phyloP scores from a whole-genome alignment of 2,888 invertebrate genomes.

The Melanchra persicariae region DNA sequence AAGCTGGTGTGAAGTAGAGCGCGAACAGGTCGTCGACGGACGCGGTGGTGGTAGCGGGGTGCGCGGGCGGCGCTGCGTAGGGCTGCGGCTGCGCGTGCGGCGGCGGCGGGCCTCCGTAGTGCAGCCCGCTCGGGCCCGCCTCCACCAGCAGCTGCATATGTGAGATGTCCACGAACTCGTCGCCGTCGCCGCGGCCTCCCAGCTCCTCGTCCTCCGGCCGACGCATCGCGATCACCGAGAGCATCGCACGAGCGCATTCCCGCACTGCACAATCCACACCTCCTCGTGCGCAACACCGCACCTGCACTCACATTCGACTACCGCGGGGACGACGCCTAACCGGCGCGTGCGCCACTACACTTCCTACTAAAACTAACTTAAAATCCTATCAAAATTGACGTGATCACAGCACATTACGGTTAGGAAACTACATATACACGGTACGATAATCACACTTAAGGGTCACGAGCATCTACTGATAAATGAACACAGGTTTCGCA shows the following conservation, averaged over 20 bases:
- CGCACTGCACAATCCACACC: conserved; percentile 82
- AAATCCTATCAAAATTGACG: conserved; percentile 84
- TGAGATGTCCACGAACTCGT: conserved; percentile 96
- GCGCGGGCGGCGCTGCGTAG: conserved; percentile 78
- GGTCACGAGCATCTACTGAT: conserved; percentile 83
- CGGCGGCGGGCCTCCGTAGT: conserved; percentile 87
- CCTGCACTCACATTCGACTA: conserved; percentile 74
- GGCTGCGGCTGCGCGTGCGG: conserved; percentile 87
- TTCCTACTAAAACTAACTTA: conserved; percentile 78
- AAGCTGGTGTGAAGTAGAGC: conserved; percentile 93
- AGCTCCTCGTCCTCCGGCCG: conserved; percentile 93
- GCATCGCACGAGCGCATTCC: conserved; percentile 90
- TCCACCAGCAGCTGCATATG: conserved; percentile 95
- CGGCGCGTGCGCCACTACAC: conserved; percentile 72
- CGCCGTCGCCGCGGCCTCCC: conserved; percentile 89
- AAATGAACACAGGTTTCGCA: conserved; percentile 90
- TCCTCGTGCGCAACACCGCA: conserved; percentile 73
- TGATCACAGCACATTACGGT: conserved; percentile 88
- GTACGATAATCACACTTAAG: conserved; percentile 79
- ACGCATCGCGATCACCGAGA: conserved; percentile 94
- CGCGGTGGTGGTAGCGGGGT: conserved; percentile 88
- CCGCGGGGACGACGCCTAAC: conserved; percentile 58
- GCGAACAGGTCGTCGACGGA: conserved; percentile 95
- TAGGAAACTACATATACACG: conserved; percentile 78
- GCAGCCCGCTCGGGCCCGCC: conserved; percentile 89